phyloP scores from a whole-genome alignment of 2,888 invertebrate genomes.

The Tinea semifulvella region DNA sequence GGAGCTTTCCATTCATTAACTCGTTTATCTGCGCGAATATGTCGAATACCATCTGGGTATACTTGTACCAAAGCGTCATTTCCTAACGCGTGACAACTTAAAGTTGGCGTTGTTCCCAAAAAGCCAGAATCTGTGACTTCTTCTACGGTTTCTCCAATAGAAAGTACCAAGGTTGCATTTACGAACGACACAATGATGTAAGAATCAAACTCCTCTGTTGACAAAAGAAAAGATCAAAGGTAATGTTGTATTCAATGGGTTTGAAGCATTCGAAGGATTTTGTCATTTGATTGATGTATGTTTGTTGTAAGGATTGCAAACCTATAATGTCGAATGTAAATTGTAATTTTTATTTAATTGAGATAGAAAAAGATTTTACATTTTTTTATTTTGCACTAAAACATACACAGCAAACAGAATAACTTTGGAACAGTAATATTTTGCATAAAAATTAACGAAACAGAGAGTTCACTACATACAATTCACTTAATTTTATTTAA shows the following conservation, averaged over 20 bases:
- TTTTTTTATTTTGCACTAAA: no score
- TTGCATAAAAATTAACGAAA: no score
- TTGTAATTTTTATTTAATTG: no score
- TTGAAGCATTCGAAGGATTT: background rate
- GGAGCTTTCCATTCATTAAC: slow-evolving; percentile 99
- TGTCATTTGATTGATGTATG: no score
- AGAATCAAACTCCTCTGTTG: slow-evolving; percentile 97
- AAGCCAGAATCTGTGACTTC: slow-evolving; percentile 99
- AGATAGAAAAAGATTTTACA: no score
- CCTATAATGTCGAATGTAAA: no score
- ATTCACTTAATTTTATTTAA: no score
- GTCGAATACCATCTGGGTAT: slow-evolving; percentile 98
- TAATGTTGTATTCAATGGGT: background rate
- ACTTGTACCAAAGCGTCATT: slow-evolving; percentile 99
- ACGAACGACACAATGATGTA: slow-evolving; percentile 99
- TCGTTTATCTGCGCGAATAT: slow-evolving; percentile 96
- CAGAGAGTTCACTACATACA: no score
- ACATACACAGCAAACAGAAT: no score
- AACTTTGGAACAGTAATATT: no score
- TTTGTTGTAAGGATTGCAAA: no score
- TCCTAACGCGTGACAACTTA: slow-evolving; percentile 97
- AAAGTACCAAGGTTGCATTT: slow-evolving; percentile 95
- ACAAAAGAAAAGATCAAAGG: slow-evolving; percentile 57
- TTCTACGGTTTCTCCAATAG: slow-evolving; percentile 99
- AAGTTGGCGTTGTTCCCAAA: slow-evolving; percentile 96